Conservation (phyloP, 1,140 invertebrate genomes). For the Augochlora pura region DNA sequence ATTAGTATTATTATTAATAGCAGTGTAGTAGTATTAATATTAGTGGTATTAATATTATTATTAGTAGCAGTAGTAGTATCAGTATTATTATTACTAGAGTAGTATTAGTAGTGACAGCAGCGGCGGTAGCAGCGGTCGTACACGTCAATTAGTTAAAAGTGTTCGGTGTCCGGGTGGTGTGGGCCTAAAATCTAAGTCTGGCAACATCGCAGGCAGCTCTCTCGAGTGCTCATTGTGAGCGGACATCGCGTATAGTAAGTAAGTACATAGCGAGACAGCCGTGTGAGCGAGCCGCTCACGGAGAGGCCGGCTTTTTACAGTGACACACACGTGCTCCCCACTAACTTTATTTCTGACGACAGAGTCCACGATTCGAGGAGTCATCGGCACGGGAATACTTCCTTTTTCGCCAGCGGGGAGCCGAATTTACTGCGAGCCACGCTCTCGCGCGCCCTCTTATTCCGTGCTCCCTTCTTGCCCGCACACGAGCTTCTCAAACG, state of each 20-base stretch:
- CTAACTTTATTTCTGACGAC: constrained; percentile 61
- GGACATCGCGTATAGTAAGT: background rate
- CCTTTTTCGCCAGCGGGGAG: constrained; percentile 38
- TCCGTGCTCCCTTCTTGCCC: background rate
- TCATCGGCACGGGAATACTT: constrained; percentile 48
- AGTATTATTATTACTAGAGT: too few relatives aligned
- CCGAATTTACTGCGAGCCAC: constrained; percentile 48
- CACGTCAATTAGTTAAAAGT: constrained; percentile 30
- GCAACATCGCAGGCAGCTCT: constrained; percentile 40
- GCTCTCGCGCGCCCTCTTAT: constrained; percentile 25
- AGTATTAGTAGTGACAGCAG: too few relatives aligned
- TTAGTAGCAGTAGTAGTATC: too few relatives aligned
- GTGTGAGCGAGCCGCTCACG: constrained; percentile 25
- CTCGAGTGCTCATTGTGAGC: constrained; percentile 46
- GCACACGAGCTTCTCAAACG: constrained; percentile 17
- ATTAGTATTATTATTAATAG: too few relatives aligned
- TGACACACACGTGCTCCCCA: constrained; percentile 47
- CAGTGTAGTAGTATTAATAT: too few relatives aligned
- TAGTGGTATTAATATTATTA: too few relatives aligned
- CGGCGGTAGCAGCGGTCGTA: too few relatives aligned
- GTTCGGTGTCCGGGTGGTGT: background rate
- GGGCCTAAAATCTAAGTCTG: constrained; percentile 36
- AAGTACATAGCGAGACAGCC: background rate
- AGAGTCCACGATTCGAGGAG: constrained; percentile 48
- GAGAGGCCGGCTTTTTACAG: constrained; percentile 48